Conservation (phyloP, 2,888 invertebrate genomes). For the Dryobotodes eremita region DNA sequence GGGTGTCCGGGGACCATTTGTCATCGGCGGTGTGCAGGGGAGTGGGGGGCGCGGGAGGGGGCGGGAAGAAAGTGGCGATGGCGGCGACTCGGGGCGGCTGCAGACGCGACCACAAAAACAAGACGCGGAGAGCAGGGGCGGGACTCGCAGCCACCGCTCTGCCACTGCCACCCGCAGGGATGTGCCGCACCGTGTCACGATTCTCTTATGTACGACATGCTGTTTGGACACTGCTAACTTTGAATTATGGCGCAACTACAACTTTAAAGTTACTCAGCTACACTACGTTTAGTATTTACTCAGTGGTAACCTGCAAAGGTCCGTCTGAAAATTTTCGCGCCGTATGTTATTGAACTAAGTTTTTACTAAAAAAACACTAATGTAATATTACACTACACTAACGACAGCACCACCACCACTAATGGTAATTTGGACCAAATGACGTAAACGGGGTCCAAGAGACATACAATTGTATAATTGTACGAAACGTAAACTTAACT, state of each 20-base stretch:
- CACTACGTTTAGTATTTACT: slow-evolving; percentile 11
- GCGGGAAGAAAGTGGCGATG: slow-evolving; percentile 84
- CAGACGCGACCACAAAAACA: slow-evolving; percentile 90
- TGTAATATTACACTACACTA: not conserved
- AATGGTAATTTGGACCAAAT: slow-evolving; percentile 21
- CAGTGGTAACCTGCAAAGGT: slow-evolving; percentile 1
- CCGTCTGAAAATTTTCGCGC: slow-evolving; percentile 16
- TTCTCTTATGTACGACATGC: slow-evolving; percentile 69
- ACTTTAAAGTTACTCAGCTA: slow-evolving; percentile 34
- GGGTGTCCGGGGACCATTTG: slow-evolving; percentile 89
- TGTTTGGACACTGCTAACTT: slow-evolving; percentile 72
- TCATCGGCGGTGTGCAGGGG: slow-evolving; percentile 83
- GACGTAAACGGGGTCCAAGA: slow-evolving; percentile 22
- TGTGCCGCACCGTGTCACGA: slow-evolving; percentile 73
- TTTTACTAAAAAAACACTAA: not conserved
- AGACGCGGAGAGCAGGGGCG: slow-evolving; percentile 86
- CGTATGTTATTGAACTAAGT: not conserved
- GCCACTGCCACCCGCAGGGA: slow-evolving; percentile 81
- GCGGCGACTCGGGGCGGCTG: slow-evolving; percentile 87
- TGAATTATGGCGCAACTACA: slow-evolving; percentile 51
- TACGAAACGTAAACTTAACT: slow-evolving; percentile 15
- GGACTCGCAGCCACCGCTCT: slow-evolving; percentile 81
- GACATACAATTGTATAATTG: slow-evolving; percentile 28
- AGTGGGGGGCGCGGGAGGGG: slow-evolving; percentile 71
- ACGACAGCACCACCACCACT: not conserved